Evolutionary conservation across 2,797 vertebrate species (phyloP).

Genomic region (Microhierax caerulescens): DNA sequence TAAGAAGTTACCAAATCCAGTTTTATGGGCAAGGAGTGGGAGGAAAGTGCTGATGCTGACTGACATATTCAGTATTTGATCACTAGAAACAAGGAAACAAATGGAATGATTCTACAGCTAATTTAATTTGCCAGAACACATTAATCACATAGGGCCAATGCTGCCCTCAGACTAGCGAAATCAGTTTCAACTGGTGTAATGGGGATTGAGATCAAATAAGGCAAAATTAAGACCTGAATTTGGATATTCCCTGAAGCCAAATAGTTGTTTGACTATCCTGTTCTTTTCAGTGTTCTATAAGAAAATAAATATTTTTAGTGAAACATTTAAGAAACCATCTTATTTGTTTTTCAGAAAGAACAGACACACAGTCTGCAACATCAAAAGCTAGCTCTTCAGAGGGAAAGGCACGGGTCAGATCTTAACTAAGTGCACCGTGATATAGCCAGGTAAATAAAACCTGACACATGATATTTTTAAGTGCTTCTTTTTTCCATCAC

Average conservation of each 20-base stretch:
- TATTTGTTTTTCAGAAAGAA: background rate
- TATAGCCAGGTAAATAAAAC: background rate
- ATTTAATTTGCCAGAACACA: conserved; percentile 20
- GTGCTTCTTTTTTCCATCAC: background rate
- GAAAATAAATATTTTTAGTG: background rate
- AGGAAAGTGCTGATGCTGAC: background rate
- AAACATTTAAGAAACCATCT: background rate
- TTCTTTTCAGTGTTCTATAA: background rate
- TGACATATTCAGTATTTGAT: background rate
- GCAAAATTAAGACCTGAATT: background rate
- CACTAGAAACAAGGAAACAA: conserved; percentile 13
- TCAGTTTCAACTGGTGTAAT: background rate
- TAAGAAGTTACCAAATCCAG: background rate
- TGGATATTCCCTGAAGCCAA: background rate
- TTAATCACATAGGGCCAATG: background rate
- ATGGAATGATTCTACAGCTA: background rate
- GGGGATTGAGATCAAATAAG: background rate
- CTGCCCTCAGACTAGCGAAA: background rate
- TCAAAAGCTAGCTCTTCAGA: background rate
- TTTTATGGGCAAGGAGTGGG: background rate
- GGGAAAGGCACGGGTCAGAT: background rate
- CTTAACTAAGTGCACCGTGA: background rate
- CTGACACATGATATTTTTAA: background rate
- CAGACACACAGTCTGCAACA: background rate
- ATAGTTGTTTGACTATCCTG: background rate